Conservation (phyloP, 2,797 vertebrate species). For the Xerus rutilus region DNA sequence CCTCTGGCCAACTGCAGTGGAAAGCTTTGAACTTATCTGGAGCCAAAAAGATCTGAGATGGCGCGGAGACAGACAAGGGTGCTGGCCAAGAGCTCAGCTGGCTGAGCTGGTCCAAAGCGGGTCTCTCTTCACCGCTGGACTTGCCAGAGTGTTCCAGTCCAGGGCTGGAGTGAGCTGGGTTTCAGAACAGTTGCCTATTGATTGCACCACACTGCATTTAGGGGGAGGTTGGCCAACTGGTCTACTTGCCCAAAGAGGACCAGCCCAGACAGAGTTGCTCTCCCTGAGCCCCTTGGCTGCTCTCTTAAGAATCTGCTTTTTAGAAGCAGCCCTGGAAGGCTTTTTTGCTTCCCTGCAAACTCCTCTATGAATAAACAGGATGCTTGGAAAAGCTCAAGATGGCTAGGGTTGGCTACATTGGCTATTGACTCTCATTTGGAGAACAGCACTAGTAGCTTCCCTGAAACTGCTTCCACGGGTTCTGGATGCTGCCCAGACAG, state of each 20-base stretch:
- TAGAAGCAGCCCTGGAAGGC: neutral
- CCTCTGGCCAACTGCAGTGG: constrained; percentile 7
- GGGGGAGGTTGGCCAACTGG: neutral
- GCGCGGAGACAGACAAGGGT: neutral
- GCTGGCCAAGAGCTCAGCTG: neutral
- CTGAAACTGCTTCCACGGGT: neutral
- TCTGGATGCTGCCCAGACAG: neutral
- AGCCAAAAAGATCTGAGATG: constrained; percentile 21
- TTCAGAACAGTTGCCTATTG: constrained; percentile 13
- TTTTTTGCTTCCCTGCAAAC: neutral
- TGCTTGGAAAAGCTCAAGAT: neutral
- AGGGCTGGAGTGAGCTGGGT: neutral
- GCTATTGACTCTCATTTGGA: neutral
- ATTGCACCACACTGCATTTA: neutral
- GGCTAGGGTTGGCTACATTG: neutral
- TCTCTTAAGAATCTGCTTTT: constrained; percentile 48
- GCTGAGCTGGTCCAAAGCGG: neutral
- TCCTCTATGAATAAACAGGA: neutral
- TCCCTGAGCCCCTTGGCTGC: neutral
- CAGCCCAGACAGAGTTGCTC: neutral
- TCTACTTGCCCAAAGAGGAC: constrained; percentile 12
- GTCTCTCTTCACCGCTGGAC: neutral
- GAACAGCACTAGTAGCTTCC: no score
- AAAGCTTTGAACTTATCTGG: constrained; percentile 48
- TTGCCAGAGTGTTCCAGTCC: neutral